Conservation (phyloP, 2,888 invertebrate species). For the Saturnia japonica region DNA sequence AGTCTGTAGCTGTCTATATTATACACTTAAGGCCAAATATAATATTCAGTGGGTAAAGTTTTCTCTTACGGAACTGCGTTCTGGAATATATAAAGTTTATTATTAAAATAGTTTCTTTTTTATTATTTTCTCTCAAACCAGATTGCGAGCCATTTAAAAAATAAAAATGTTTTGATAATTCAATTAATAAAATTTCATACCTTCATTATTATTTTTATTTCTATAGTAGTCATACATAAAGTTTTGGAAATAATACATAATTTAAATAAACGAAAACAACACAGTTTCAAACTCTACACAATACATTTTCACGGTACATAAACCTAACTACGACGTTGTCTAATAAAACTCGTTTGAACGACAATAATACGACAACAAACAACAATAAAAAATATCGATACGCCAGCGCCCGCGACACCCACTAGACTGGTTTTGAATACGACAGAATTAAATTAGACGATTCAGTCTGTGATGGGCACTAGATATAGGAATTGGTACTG, state of each 20-base stretch:
- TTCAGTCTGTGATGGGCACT: conserved; percentile 28
- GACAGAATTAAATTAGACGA: conserved; percentile 36
- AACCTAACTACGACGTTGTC: neutral
- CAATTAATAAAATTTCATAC: neutral
- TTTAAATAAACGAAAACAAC: neutral
- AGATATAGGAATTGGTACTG: conserved; percentile 29
- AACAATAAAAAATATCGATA: conserved; percentile 20
- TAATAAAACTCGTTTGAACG: conserved; percentile 2
- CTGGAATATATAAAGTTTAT: neutral
- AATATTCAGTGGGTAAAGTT: conserved; percentile 1
- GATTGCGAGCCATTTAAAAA: neutral
- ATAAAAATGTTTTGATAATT: neutral
- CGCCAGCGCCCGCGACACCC: conserved; percentile 22
- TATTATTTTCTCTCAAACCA: neutral
- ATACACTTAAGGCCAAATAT: neutral
- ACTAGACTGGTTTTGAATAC: conserved; percentile 23
- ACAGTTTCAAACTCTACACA: neutral
- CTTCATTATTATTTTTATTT: neutral
- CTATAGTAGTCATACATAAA: neutral
- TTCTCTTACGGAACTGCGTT: neutral
- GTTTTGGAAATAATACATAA: neutral
- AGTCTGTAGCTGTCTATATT: neutral
- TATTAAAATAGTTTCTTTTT: neutral
- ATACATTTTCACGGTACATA: neutral
- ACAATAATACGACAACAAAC: neutral